A percentile compares a stretch with the other conserved stretches of the same genome.
Conservation (phyloP, 2,888 invertebrate species). For the Eupsilia transversa region DNA sequence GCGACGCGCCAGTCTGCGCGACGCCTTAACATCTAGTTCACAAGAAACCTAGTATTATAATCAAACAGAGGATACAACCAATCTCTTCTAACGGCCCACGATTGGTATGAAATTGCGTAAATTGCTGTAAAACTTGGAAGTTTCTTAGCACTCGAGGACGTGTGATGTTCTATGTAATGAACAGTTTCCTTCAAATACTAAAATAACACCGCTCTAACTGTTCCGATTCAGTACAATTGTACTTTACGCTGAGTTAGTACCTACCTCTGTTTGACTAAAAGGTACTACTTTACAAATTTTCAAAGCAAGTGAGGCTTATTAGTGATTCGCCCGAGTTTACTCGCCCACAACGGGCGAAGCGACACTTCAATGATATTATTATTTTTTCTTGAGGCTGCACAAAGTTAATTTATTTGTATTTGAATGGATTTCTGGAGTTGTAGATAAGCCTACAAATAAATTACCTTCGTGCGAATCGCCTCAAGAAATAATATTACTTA, state of each 20-base stretch:
- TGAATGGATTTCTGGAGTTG: too few species aligned
- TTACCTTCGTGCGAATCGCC: too few species aligned
- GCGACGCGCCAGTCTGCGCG: too few species aligned
- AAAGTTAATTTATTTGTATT: too few species aligned
- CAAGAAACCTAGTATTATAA: conserved; percentile 21
- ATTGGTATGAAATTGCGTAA: conserved; percentile 63
- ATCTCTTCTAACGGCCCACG: conserved; percentile 51
- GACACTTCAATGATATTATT: too few species aligned
- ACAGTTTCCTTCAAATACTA: conserved; percentile 75
- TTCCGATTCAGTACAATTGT: conserved; percentile 32
- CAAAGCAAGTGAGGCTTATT: too few species aligned
- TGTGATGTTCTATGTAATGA: conserved; percentile 75
- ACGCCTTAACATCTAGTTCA: too few species aligned
- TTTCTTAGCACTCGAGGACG: conserved; percentile 55
- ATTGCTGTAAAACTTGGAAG: conserved; percentile 64
- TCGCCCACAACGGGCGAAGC: too few species aligned
- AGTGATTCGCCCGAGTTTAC: too few species aligned
- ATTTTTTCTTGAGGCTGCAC: too few species aligned
- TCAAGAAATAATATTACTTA: too few species aligned
- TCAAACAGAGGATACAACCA: conserved; percentile 67
- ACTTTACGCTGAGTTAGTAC: conserved; percentile 9
- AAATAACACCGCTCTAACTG: conserved; percentile 54
- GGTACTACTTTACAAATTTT: not conserved
- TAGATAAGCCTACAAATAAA: too few species aligned
- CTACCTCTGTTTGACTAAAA: not conserved